A percentile compares a stretch with the other conserved stretches of the same genome.
Conservation (phyloP, 2,113 vertebrate species). For the Triplophysa siluroides region DNA sequence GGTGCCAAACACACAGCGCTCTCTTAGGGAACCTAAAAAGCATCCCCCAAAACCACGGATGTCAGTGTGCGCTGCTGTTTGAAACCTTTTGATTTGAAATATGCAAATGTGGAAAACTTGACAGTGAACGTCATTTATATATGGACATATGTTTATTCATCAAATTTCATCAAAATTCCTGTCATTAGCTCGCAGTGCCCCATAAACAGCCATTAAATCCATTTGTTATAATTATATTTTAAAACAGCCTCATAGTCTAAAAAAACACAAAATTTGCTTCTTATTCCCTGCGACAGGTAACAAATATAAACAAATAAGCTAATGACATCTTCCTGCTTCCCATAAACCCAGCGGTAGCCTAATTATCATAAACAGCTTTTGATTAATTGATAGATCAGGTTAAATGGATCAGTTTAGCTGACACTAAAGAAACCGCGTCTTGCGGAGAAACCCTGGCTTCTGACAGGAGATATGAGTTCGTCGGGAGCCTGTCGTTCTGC, state of each 20-base stretch:
- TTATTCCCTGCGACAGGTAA: not conserved
- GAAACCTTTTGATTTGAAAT: not conserved
- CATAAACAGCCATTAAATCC: not conserved
- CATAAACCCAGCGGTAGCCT: conserved; percentile 15
- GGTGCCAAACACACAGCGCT: not conserved
- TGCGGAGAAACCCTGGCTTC: not conserved
- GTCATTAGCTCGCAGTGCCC: not conserved
- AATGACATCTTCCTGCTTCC: conserved; percentile 12
- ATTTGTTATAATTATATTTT: not conserved
- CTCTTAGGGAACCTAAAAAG: conserved; percentile 16
- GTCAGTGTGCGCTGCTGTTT: not conserved
- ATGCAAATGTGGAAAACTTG: not conserved
- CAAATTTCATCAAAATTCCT: no score
- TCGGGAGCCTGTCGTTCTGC: not conserved
- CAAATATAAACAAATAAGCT: conserved; percentile 5
- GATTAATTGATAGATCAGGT: conserved; percentile 27
- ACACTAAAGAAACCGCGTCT: not conserved
- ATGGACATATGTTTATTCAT: not conserved
- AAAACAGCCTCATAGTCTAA: not conserved
- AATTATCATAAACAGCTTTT: conserved; percentile 29
- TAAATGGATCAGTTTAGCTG: not conserved
- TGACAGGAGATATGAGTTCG: not conserved
- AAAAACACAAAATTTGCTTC: not conserved
- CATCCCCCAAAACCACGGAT: not conserved
- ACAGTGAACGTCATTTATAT: conserved; percentile 16